Conservation (phyloP, 1,140 invertebrate genomes). For the Papilio polyxenes region DNA sequence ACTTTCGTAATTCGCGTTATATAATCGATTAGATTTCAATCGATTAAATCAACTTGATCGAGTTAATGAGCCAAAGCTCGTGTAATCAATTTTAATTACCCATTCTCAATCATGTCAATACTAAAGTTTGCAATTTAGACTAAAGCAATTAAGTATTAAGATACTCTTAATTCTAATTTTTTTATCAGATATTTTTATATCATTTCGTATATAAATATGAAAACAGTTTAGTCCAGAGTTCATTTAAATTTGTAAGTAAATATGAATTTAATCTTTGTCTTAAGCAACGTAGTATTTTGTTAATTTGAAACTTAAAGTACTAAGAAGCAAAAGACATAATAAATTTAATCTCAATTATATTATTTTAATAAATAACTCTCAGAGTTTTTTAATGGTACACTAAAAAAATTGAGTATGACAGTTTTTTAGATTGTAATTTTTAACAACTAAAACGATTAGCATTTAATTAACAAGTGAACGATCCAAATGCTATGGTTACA, state of each 20-base stretch:
- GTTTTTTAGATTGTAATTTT: background rate
- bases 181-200: background rate
- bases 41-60: constrained; percentile 2
- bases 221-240: background rate
- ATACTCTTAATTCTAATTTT: background rate
- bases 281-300: no score
- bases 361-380: no score
- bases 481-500: background rate
- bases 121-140: background rate
- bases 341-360: no score
- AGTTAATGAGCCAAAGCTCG: constrained; percentile 7
- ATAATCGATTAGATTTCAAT: constrained; percentile 1
- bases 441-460: background rate
- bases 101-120: background rate
- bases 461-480: constrained; percentile 25
- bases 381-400: no score
- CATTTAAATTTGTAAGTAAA: no score
- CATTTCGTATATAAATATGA: background rate
- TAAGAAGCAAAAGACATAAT: no score
- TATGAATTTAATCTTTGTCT: no score
- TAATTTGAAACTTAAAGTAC: no score
- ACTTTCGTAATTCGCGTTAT: background rate
- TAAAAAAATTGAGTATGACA: background rate
- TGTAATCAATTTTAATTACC: background rate
- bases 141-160: background rate